Base-by-base conservation (phyloP, 2,797 vertebrate genomes). In the Balearica regulorum region DNA sequence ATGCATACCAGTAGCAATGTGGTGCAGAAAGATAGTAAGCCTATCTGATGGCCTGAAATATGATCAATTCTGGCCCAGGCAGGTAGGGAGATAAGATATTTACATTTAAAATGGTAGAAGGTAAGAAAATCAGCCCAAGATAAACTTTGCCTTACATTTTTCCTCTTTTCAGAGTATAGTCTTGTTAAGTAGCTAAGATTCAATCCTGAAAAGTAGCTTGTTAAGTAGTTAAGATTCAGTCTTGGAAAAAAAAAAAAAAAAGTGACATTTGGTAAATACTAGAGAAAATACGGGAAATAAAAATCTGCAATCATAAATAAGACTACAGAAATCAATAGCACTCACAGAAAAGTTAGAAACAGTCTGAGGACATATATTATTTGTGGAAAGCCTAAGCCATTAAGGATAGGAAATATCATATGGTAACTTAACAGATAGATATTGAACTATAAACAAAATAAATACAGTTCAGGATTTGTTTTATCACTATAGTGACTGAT, bases 1-100 rank as follows among this genome's bases (percentile, higher is more conserved):
- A 68, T 72, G 51, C 44, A 64, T 5, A 78, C 57, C 33, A 60
- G 87, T 16, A 72, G 83, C 75, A 92, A 83, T 77, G 75, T 80
- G 83, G 26, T 89, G 12, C 48, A 90, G 62, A 61, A 89, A 95
- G 91, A 95, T 92, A 96, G 77, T 54, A 90, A 75, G 16, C 26
- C 15, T 92, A 85, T 95, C 92, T 95, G 81, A 94, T 80, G 35
- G 22, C 53, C 44, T 92, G 37, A 57, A 90, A 73, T 64, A 60
- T 66, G 60, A 95, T 94, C 81, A 89, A 87, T 97, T 83, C 53
- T 65, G 46, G 46, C 39, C 29, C 43, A 78, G 43, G 46, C 35
- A 90, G 49, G 41, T 51, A 90, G 37, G 19, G 2, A 92, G 88
- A 92, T 90, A 94, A 94, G 61, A n/a, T n/a, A 54, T 18, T 89